These are phyloP conservation scores for Spodoptera frugiperda DNA, from an alignment of 1,140 invertebrate genomes.

Conservation along the genomic window DNA sequence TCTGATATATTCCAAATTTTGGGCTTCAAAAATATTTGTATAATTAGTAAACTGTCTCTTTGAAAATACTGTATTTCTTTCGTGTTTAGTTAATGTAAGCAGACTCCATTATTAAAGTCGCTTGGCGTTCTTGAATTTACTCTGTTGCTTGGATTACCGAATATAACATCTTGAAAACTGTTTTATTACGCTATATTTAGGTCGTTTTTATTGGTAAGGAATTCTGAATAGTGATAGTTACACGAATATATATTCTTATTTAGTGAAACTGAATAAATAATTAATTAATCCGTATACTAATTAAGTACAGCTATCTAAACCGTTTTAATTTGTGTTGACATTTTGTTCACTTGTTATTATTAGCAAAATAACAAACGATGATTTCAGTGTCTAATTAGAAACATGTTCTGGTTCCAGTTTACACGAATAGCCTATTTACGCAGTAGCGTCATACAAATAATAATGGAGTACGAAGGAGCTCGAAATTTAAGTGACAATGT, in stretches of 20 bases:
- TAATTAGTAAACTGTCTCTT: constrained; percentile 1
- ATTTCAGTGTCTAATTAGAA: no score
- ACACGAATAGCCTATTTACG: background rate
- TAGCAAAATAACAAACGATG: no score
- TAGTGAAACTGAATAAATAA: constrained; percentile 18
- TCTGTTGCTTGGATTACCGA: constrained; percentile 2
- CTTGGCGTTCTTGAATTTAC: constrained; percentile 59
- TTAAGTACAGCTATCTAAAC: background rate
- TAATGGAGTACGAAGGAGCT: background rate
- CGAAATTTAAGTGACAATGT: background rate
- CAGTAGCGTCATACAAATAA: constrained; percentile 11
- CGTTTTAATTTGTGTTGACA: constrained; percentile 48
- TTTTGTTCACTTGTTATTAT: constrained; percentile 58
- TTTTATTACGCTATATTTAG: background rate
- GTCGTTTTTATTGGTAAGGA: no score
- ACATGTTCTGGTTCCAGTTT: background rate
- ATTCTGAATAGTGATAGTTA: no score
- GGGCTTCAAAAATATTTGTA: background rate
- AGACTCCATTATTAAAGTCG: constrained; percentile 72
- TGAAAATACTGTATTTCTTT: constrained; percentile 10
- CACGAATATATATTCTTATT: background rate
- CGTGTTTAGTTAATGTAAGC: constrained; percentile 59
- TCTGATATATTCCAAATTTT: background rate
- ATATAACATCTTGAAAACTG: background rate
- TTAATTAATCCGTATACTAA: constrained; percentile 8